A percentile compares a stretch with the other conserved stretches of the same genome.
Conservation (phyloP, 2,888 invertebrate species). For the Microplitis deprimator region DNA sequence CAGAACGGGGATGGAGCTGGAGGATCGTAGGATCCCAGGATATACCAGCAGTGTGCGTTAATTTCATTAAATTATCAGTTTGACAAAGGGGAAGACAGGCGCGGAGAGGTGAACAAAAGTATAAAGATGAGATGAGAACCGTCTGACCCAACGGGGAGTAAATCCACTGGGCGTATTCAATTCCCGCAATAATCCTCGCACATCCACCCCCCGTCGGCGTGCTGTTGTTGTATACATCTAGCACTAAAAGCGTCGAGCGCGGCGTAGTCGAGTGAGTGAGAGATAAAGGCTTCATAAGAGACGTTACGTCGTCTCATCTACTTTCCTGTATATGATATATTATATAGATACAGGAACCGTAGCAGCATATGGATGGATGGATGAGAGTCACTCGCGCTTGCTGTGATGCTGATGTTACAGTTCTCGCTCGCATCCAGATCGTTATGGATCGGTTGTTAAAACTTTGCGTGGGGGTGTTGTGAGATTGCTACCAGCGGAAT, state of each 20-base stretch:
- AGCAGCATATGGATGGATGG: constrained; percentile 54
- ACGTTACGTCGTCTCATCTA: background rate
- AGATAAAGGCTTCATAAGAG: background rate
- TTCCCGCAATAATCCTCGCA: constrained; percentile 35
- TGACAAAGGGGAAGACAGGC: background rate
- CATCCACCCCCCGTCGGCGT: constrained; percentile 4
- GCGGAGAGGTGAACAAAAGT: constrained; percentile 20
- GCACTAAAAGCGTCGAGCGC: background rate
- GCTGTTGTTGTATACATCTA: background rate
- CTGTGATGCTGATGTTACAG: constrained; percentile 53
- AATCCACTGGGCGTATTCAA: constrained; percentile 42
- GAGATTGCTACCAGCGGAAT: constrained; percentile 41
- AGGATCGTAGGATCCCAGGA: too few species aligned
- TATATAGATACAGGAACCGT: constrained; percentile 12
- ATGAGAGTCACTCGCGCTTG: constrained; percentile 57
- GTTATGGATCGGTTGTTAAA: constrained; percentile 60
- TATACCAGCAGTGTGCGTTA: background rate
- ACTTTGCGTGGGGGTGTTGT: constrained; percentile 37
- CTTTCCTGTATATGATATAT: background rate
- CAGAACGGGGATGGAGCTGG: too few species aligned
- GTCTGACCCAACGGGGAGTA: constrained; percentile 38
- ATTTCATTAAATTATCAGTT: constrained; percentile 16
- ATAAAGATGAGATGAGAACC: constrained; percentile 34
- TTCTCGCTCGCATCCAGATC: constrained; percentile 48
- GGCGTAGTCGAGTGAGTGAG: constrained; percentile 9